These are phyloP conservation scores for Plutella xylostella DNA, from an alignment of 2,888 invertebrate species.

Conservation along the genomic window DNA sequence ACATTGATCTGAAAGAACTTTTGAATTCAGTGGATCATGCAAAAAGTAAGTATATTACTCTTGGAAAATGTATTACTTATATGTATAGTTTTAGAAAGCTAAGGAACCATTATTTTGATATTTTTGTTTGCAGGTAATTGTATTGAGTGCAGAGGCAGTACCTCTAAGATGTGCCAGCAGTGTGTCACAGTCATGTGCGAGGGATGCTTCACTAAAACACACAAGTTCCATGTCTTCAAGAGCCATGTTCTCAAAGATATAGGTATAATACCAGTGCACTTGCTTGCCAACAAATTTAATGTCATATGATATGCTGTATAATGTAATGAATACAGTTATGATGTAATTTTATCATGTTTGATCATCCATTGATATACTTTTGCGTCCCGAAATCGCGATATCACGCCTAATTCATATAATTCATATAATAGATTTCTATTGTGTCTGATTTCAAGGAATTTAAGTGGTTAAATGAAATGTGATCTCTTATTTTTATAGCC, in stretches of 20 bases:
- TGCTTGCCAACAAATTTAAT: too few species aligned
- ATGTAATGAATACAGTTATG: too few species aligned
- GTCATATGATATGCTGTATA: too few species aligned
- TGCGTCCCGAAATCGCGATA: too few species aligned
- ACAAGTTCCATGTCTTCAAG: constrained; percentile 54
- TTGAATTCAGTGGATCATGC: constrained; percentile 28
- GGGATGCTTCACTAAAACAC: constrained; percentile 48
- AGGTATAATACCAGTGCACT: constrained; percentile 18
- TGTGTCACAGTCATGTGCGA: constrained; percentile 47
- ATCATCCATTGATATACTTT: too few species aligned
- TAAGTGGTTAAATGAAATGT: too few species aligned
- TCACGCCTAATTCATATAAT: too few species aligned
- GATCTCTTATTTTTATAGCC: constrained; percentile 24
- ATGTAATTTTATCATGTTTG: too few species aligned
- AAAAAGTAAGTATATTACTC: constrained; percentile 28
- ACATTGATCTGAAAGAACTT: constrained; percentile 37
- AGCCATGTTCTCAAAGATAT: constrained; percentile 44
- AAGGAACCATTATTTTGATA: neutral
- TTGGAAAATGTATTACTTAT: too few species aligned
- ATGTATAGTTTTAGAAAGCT: too few species aligned
- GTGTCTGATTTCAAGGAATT: too few species aligned
- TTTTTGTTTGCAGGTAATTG: constrained; percentile 36
- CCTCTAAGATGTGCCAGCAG: constrained; percentile 49
- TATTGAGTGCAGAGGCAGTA: constrained; percentile 37
- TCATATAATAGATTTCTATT: too few species aligned